These are phyloP conservation scores for Fragum fragum DNA, from an alignment of 2,888 invertebrate genomes.

Conservation along the genomic window DNA sequence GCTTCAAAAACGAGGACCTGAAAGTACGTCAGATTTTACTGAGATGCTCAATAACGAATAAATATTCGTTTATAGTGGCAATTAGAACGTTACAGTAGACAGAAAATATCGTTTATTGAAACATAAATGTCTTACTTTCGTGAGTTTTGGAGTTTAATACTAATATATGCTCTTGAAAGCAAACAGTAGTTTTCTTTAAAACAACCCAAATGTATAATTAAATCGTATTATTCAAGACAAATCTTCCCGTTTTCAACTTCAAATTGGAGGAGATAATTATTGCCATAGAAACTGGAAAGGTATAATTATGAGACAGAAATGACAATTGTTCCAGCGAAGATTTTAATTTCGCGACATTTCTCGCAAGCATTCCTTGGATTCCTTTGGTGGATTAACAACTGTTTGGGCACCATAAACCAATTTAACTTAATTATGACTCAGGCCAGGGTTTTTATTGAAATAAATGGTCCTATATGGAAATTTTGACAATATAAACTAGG, in stretches of 20 bases:
- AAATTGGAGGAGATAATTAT: not conserved
- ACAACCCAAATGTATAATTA: constrained; percentile 8
- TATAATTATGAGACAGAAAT: constrained; percentile 4
- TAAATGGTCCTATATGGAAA: constrained; percentile 30
- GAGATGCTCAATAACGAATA: not conserved
- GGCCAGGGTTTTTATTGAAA: constrained; percentile 26
- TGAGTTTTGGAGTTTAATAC: not conserved
- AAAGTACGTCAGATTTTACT: no score
- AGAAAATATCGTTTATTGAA: not conserved
- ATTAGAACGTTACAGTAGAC: not conserved
- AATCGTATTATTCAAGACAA: not conserved
- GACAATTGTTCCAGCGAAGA: not conserved
- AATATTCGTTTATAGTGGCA: not conserved
- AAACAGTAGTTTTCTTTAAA: constrained; percentile 2
- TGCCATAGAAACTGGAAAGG: not conserved
- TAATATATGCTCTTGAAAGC: not conserved
- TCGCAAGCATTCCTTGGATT: constrained; percentile 36
- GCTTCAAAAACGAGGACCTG: no score
- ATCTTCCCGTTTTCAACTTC: not conserved
- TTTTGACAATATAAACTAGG: constrained; percentile 31
- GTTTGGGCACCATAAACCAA: constrained; percentile 34
- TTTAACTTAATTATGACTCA: constrained; percentile 41
- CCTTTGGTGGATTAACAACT: constrained; percentile 37
- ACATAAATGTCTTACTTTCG: not conserved
- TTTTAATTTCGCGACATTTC: constrained; percentile 30